Conservation (phyloP, 2,888 invertebrate species). For the Amiota communis region DNA sequence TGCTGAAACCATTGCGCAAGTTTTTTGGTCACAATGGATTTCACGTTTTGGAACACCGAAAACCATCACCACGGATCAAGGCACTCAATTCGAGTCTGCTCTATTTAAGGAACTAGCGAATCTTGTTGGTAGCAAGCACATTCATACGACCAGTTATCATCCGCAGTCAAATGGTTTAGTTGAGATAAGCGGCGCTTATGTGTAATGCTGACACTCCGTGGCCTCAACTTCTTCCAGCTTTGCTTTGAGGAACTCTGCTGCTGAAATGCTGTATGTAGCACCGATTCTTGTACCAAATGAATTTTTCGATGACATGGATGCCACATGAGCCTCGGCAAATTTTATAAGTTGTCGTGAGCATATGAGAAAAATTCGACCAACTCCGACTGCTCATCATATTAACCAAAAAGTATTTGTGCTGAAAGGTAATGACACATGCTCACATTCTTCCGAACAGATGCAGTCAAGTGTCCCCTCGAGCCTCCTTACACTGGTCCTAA, state of each 20-base stretch:
- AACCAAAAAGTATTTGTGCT: too few species aligned
- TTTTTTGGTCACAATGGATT: not conserved
- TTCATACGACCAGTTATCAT: slow-evolving; percentile 55
- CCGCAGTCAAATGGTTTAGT: slow-evolving; percentile 69
- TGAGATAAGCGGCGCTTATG: slow-evolving; percentile 66
- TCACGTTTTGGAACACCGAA: not conserved
- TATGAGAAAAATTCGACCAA: slow-evolving; percentile 36
- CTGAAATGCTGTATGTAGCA: slow-evolving; percentile 60
- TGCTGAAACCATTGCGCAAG: too few species aligned
- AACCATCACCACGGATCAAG: too few species aligned
- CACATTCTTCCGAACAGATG: too few species aligned
- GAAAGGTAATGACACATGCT: too few species aligned
- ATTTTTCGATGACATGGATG: slow-evolving; percentile 42
- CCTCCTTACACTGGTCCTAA: too few species aligned
- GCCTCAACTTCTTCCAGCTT: not conserved
- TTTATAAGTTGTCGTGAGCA: slow-evolving; percentile 23
- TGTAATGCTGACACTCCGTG: slow-evolving; percentile 51
- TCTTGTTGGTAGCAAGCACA: not conserved
- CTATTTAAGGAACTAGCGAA: not conserved
- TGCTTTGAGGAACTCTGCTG: slow-evolving; percentile 53
- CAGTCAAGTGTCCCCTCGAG: too few species aligned
- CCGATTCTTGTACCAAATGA: slow-evolving; percentile 33
- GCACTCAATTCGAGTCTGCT: slow-evolving; percentile 7
- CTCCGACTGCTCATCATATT: slow-evolving; percentile 24
- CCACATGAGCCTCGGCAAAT: not conserved